Conservation (phyloP, 2,888 invertebrate genomes). For the Dioctria rufipes region DNA sequence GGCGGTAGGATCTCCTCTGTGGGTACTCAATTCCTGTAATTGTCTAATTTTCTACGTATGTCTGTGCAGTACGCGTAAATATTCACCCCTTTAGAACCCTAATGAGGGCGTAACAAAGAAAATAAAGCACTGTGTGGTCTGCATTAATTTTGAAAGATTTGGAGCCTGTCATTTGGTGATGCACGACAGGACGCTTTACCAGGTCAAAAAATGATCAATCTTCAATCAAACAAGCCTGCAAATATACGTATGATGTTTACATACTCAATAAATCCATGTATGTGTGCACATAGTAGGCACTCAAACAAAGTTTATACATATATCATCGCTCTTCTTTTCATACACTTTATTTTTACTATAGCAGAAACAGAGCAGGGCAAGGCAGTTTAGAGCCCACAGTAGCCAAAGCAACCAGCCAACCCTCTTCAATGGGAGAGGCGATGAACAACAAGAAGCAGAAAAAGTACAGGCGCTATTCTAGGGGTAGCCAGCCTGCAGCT, state of each 20-base stretch:
- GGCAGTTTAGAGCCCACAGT: too few relatives aligned
- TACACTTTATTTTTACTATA: too few relatives aligned
- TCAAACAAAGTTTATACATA: neutral
- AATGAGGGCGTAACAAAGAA: conserved; percentile 25
- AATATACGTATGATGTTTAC: neutral
- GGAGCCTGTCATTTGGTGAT: conserved; percentile 6
- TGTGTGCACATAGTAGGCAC: neutral
- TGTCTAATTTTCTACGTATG: too few relatives aligned
- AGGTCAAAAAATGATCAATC: conserved; percentile 14
- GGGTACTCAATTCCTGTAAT: too few relatives aligned
- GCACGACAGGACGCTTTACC: neutral
- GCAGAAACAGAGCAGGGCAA: too few relatives aligned
- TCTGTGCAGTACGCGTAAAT: too few relatives aligned
- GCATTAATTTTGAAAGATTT: neutral
- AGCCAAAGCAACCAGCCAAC: neutral
- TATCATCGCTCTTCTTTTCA: neutral
- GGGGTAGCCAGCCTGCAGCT: conserved; percentile 13
- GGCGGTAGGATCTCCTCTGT: too few relatives aligned
- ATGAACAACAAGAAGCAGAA: neutral
- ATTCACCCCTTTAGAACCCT: neutral
- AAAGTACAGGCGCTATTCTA: conserved; percentile 3
- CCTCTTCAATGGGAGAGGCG: neutral
- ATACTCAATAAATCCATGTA: neutral
- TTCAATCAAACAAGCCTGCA: neutral
- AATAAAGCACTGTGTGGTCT: conserved; percentile 9